Percentiles rank a stretch among this genome's conserved stretches.
Evolutionary conservation across 2,888 invertebrate species (phyloP).

Genomic region (Dromius quadrimaculatus): DNA sequence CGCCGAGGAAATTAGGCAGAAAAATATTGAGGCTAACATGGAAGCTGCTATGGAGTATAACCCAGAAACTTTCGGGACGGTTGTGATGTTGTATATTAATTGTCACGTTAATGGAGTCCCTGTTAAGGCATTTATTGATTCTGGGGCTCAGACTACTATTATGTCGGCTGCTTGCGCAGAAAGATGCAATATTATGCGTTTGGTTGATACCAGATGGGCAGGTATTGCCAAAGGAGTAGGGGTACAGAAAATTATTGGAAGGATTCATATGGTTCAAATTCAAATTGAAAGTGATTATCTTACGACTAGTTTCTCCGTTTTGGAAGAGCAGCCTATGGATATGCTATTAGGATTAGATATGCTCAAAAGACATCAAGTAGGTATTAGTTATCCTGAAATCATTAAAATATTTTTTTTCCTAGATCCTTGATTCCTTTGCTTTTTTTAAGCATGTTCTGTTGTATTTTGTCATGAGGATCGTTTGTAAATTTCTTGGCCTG

Average conservation of each 20-base stretch:
- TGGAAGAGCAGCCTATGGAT: conserved; percentile 98
- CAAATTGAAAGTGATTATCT: conserved; percentile 94
- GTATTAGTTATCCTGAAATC: conserved; percentile 7
- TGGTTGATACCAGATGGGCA: conserved; percentile 93
- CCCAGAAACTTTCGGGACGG: conserved; percentile 98
- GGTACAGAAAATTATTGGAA: conserved; percentile 93
- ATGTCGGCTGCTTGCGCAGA: conserved; percentile 98
- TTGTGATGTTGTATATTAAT: conserved; percentile 97
- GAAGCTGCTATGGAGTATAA: conserved; percentile 98
- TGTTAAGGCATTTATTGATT: conserved; percentile 98
- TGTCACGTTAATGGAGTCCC: conserved; percentile 96
- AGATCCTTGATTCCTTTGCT: no score
- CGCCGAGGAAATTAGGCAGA: conserved; percentile 94
- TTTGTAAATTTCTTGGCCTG: no score
- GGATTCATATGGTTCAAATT: conserved; percentile 97
- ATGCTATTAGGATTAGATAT: conserved; percentile 98
- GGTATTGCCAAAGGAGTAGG: conserved; percentile 98
- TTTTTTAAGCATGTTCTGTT: no score
- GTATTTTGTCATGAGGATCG: no score
- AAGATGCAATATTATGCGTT: conserved; percentile 90
- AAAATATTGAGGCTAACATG: conserved; percentile 98
- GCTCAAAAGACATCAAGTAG: conserved; percentile 94
- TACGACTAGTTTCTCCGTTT: conserved; percentile 95
- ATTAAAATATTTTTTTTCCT: no score
- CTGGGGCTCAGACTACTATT: conserved; percentile 97